A percentile compares a stretch with the other conserved stretches of the same genome.
Evolutionary conservation across 92 coral and sea anemone genomes (phyloP).

Genomic region (Actinostola sp.): DNA sequence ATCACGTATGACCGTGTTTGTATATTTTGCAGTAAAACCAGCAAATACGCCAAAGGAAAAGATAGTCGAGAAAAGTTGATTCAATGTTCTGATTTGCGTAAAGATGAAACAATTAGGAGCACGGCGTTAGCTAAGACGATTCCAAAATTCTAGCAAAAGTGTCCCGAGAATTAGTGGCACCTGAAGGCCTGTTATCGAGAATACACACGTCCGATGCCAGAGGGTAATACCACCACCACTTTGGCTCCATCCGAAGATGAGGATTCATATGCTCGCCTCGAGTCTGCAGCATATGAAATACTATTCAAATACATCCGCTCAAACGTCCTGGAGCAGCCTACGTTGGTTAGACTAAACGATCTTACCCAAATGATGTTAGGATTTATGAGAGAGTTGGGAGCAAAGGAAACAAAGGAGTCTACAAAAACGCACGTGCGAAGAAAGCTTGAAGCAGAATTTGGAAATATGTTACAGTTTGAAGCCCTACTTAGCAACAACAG

Average conservation of each 20-base stretch:
- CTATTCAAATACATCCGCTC: constrained; percentile 41
- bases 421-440: constrained; percentile 43
- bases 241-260: constrained; percentile 16
- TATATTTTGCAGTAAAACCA: constrained; percentile 44
- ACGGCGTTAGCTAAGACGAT: constrained; percentile 47
- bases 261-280: constrained; percentile 5
- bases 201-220: constrained; percentile 26
- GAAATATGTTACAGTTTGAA: constrained; percentile 34
- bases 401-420: constrained; percentile 33
- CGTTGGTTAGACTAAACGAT: constrained; percentile 31
- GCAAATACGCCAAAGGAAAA: constrained; percentile 31
- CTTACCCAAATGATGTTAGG: constrained; percentile 22
- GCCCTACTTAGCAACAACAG: constrained; percentile 51
- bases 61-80: constrained; percentile 35
- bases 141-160: constrained; percentile 46
- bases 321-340: constrained; percentile 30
- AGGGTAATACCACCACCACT: constrained; percentile 12
- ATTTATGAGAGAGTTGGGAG: constrained; percentile 39
- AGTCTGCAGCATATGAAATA: constrained; percentile 32
- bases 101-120: constrained; percentile 32
- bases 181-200: constrained; percentile 62
- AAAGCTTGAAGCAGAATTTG: constrained; percentile 38
- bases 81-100: constrained; percentile 33
- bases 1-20: constrained; percentile 34
- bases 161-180: constrained; percentile 55